A percentile compares a stretch with the other conserved stretches of the same genome.
Conservation (phyloP, 2,797 vertebrate genomes). For the Scyliorhinus canicula region DNA sequence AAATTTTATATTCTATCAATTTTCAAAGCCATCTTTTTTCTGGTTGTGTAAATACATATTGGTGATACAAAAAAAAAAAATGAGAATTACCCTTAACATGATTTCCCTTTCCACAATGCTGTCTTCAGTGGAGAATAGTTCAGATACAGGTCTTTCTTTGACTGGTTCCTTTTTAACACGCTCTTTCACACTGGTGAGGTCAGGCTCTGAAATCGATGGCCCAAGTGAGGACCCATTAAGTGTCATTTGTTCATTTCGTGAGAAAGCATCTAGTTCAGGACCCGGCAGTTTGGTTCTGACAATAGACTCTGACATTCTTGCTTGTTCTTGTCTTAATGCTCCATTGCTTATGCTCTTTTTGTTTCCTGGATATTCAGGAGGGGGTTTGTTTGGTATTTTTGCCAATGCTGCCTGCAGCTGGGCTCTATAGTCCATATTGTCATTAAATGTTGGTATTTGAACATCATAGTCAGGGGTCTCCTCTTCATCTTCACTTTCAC, state of each 20-base stretch:
- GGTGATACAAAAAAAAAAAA: constrained; percentile 49
- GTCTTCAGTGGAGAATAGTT: constrained; percentile 94
- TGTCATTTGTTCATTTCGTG: constrained; percentile 69
- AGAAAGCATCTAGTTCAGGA: constrained; percentile 62
- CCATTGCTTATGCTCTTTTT: constrained; percentile 70
- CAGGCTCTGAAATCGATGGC: constrained; percentile 89
- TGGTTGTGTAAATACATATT: background rate
- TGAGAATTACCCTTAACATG: constrained; percentile 77
- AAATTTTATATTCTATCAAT: background rate
- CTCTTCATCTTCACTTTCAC: constrained; percentile 84
- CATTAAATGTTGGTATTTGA: constrained; percentile 68
- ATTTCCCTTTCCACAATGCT: constrained; percentile 95
- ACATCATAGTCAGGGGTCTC: constrained; percentile 67
- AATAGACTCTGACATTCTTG: constrained; percentile 55
- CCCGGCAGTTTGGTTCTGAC: constrained; percentile 59
- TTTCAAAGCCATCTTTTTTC: background rate
- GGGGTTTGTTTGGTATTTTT: constrained; percentile 90
- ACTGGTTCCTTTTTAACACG: constrained; percentile 86
- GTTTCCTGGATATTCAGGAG: constrained; percentile 86
- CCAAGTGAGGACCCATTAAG: constrained; percentile 74
- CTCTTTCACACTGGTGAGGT: constrained; percentile 92
- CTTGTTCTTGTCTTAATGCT: constrained; percentile 64
- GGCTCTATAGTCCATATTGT: constrained; percentile 73
- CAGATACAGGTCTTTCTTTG: constrained; percentile 90
- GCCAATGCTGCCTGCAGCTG: constrained; percentile 89